Conservation (phyloP, 2,888 invertebrate species). For the Cremastinae sp. region DNA sequence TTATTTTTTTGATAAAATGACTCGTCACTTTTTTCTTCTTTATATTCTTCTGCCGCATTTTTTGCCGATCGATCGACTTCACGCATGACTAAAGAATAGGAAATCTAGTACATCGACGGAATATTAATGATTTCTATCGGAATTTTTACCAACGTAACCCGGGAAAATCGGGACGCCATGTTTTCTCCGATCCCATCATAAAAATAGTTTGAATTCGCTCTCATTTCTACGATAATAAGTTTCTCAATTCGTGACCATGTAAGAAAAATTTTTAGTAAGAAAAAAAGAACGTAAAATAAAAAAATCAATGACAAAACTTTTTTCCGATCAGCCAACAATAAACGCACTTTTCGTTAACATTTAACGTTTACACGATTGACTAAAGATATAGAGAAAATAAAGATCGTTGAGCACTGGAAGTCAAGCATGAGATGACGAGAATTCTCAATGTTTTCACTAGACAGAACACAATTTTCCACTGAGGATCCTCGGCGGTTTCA, state of each 20-base stretch:
- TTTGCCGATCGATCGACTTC: constrained; percentile 57
- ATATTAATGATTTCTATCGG: constrained; percentile 48
- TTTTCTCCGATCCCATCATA: background rate
- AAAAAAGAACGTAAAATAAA: background rate
- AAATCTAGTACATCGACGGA: constrained; percentile 49
- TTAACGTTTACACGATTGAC: background rate
- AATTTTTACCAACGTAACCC: constrained; percentile 15
- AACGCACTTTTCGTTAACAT: constrained; percentile 5
- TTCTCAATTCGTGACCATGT: no score
- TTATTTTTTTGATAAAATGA: constrained; percentile 2
- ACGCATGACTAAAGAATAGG: constrained; percentile 59
- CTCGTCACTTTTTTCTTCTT: constrained; percentile 6
- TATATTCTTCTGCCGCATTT: constrained; percentile 16
- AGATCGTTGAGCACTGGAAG: no score
- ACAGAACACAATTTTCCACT: constrained; percentile 31
- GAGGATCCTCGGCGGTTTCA: constrained; percentile 11
- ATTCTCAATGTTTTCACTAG: constrained; percentile 23
- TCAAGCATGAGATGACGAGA: background rate
- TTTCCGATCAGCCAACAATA: background rate
- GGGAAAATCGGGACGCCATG: constrained; percentile 4
- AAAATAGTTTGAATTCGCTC: background rate
- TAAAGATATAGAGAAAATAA: no score
- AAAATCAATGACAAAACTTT: background rate
- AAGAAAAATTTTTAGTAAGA: background rate
- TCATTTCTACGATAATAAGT: background rate